A percentile compares a stretch with the other conserved stretches of the same genome.
These are phyloP conservation scores for Thaleichthys pacificus DNA, from an alignment of 2,797 vertebrate species.

Conservation along the genomic window DNA sequence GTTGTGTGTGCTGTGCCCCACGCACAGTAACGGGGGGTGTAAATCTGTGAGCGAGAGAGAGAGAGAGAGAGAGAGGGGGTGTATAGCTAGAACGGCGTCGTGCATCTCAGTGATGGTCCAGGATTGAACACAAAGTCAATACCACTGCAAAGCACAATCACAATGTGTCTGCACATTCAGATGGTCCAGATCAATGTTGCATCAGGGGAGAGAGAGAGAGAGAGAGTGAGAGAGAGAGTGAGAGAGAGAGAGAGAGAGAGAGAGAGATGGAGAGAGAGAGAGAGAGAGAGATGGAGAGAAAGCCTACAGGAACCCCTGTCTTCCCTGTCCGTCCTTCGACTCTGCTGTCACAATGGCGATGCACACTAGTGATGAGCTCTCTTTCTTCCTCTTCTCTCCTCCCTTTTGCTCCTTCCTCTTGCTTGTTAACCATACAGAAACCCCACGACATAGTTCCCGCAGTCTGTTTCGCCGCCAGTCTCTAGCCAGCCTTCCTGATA, in stretches of 20 bases:
- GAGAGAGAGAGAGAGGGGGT: constrained; percentile 15
- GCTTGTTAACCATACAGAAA: not conserved
- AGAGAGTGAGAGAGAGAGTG: too few species aligned
- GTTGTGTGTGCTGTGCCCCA: not conserved
- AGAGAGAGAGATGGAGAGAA: too few species aligned
- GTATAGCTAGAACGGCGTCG: constrained; percentile 7
- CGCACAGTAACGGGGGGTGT: constrained; percentile 18
- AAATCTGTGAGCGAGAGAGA: constrained; percentile 2
- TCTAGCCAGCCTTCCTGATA: constrained; percentile 7
- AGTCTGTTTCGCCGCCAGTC: not conserved
- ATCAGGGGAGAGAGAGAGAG: not conserved
- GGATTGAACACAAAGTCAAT: constrained; percentile 72
- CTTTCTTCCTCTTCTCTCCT: not conserved
- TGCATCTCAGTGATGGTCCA: constrained; percentile 51
- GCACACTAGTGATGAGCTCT: not conserved
- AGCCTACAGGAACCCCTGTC: too few species aligned
- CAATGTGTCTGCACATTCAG: constrained; percentile 62
- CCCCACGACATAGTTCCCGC: not conserved
- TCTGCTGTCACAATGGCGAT: too few species aligned
- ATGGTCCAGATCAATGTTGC: constrained; percentile 56
- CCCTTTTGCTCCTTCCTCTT: not conserved
- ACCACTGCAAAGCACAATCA: constrained; percentile 65
- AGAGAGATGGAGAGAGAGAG: too few species aligned
- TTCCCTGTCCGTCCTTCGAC: too few species aligned
- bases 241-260: too few species aligned